These are phyloP conservation scores for Formica exsecta DNA, from an alignment of 1,140 invertebrate species.

Conservation along the genomic window DNA sequence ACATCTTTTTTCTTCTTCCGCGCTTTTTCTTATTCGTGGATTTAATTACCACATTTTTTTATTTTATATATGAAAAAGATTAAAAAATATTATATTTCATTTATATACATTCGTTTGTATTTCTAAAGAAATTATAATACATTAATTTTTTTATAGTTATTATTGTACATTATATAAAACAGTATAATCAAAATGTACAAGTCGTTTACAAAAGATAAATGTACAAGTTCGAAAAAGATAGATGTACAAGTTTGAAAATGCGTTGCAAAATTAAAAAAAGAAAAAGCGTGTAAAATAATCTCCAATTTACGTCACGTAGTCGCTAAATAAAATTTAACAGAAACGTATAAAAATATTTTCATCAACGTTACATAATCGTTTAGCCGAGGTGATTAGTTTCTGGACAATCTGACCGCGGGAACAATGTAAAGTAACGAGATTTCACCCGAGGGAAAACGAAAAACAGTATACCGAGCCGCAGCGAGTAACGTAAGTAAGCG, in stretches of 20 bases:
- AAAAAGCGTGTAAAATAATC: not conserved
- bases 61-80: not conserved
- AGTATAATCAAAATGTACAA: not conserved
- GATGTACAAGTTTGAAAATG: not conserved
- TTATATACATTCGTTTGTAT: too few species aligned
- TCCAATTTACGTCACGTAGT: not conserved
- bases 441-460: slow-evolving; percentile 57
- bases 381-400: slow-evolving; percentile 27
- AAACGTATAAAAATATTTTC: slow-evolving; percentile 23
- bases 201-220: not conserved
- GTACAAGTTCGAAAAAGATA: not conserved
- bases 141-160: too few species aligned
- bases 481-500: slow-evolving; percentile 43
- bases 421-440: slow-evolving; percentile 60
- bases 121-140: too few species aligned
- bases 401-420: slow-evolving; percentile 50
- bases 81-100: too few species aligned
- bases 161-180: not conserved
- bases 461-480: slow-evolving; percentile 38
- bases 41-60: not conserved
- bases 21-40: not conserved
- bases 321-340: not conserved
- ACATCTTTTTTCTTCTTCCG: not conserved
- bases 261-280: not conserved
- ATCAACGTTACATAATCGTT: not conserved